phyloP scores from a whole-genome alignment of 2,113 vertebrate species.

The Seriola dumerili region DNA sequence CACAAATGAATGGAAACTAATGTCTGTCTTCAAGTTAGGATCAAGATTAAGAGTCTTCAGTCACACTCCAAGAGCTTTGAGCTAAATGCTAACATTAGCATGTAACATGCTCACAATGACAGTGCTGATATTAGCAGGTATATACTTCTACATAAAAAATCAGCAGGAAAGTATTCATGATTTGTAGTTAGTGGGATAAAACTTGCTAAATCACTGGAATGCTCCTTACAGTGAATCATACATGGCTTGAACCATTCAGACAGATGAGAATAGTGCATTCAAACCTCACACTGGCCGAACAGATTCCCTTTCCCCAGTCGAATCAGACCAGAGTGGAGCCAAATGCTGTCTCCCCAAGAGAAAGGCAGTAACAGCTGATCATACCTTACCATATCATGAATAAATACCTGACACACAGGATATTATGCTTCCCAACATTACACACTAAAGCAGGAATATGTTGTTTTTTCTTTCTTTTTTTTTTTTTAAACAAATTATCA shows the following conservation, averaged over 20 bases:
- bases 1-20: not conserved
- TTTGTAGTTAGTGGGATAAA: slow-evolving; percentile 19
- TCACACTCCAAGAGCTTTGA: not conserved
- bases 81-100: not conserved
- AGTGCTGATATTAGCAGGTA: not conserved
- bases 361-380: slow-evolving; percentile 82
- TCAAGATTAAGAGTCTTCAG: not conserved
- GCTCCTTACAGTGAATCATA: slow-evolving; percentile 16
- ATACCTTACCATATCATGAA: slow-evolving; percentile 55
- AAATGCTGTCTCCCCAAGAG: slow-evolving; percentile 82
- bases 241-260: slow-evolving; percentile 42
- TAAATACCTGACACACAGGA: slow-evolving; percentile 58
- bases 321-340: slow-evolving; percentile 43
- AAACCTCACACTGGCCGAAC: slow-evolving; percentile 34
- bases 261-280: slow-evolving; percentile 18
- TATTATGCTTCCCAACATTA: slow-evolving; percentile 65
- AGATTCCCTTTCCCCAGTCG: slow-evolving; percentile 9
- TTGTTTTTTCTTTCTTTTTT: slow-evolving; percentile 17
- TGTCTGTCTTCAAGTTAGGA: not conserved
- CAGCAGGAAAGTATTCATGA: not conserved
- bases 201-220: slow-evolving; percentile 43
- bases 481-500: slow-evolving; percentile 17
- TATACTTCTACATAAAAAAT: not conserved
- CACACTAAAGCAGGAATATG: slow-evolving; percentile 68
- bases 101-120: not conserved